Conservation (phyloP, 1,140 invertebrate genomes). For the Anoplophora glabripennis region DNA sequence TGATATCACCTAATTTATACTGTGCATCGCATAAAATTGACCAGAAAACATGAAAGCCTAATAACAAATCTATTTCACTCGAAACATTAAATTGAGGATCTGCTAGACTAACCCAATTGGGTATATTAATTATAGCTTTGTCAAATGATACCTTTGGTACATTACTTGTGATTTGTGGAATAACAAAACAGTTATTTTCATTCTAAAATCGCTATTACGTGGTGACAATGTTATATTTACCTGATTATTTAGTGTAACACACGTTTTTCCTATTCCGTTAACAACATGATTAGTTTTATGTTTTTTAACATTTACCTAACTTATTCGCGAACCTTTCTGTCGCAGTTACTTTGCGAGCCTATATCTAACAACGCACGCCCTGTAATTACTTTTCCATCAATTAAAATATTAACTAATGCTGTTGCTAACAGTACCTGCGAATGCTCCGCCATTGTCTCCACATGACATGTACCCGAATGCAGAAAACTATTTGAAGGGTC, state of each 20-base stretch:
- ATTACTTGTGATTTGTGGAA: conserved; percentile 1
- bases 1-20: not conserved
- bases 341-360: conserved; percentile 6
- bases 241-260: conserved; percentile 1
- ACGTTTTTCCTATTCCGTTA: not conserved
- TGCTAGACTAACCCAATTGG: not conserved
- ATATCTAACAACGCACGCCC: conserved; percentile 15
- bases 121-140: not conserved
- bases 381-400: conserved; percentile 2
- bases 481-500: too few species aligned
- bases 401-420: conserved; percentile 9
- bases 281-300: conserved; percentile 9
- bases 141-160: conserved; percentile 5
- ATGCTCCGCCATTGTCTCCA: too few species aligned
- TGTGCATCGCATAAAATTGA: not conserved
- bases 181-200: not conserved
- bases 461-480: too few species aligned
- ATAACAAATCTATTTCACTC: conserved; percentile 5
- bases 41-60: conserved; percentile 5
- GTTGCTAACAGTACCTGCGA: conserved; percentile 3
- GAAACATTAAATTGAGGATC: conserved; percentile 3
- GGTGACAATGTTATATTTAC: conserved; percentile 2
- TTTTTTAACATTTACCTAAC: conserved; percentile 2
- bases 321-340: conserved; percentile 5
- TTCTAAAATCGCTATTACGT: not conserved